Percentiles rank a stretch among this genome's conserved stretches.
Conservation (phyloP, 2,888 invertebrate genomes). For the Dilophus febrilis region DNA sequence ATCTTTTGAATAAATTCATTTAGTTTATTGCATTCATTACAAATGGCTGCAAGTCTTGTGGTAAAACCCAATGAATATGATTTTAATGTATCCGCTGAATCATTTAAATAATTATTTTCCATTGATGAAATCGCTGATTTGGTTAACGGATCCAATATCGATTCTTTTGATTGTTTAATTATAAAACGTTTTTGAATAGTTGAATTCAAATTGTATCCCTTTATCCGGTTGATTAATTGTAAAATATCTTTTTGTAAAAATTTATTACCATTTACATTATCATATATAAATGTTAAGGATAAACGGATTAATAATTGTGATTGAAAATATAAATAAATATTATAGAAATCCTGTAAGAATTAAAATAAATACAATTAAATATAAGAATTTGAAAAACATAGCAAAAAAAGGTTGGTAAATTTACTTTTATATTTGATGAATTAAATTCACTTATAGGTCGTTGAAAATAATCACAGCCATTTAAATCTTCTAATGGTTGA, state of each 20-base stretch:
- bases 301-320: constrained; percentile 27
- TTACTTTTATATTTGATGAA: background rate
- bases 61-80: background rate
- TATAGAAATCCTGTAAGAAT: constrained; percentile 24
- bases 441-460: background rate
- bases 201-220: too few species aligned
- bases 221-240: too few species aligned
- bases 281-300: constrained; percentile 17
- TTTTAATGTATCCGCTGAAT: background rate
- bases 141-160: background rate
- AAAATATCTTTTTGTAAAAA: background rate
- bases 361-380: background rate
- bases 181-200: too few species aligned
- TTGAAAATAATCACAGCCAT: constrained; percentile 26
- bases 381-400: background rate
- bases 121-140: background rate
- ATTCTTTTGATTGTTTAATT: too few species aligned
- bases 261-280: background rate
- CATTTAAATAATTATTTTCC: background rate
- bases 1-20: background rate
- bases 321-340: constrained; percentile 29
- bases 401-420: background rate
- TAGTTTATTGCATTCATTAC: background rate
- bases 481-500: constrained; percentile 26
- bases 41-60: background rate